These are phyloP conservation scores for Myotis myotis DNA, from an alignment of 2,797 vertebrate species.

Conservation along the genomic window DNA sequence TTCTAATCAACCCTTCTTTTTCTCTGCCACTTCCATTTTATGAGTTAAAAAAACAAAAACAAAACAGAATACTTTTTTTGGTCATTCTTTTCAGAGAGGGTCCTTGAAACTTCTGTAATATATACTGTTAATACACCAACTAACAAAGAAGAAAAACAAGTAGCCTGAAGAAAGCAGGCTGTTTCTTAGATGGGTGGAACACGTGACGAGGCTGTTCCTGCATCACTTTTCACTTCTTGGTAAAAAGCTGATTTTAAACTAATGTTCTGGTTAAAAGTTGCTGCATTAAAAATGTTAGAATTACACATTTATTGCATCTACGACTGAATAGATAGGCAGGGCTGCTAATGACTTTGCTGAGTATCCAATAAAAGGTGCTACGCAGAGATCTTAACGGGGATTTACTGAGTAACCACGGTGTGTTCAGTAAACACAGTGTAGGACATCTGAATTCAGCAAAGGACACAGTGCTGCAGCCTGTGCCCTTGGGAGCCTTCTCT, in stretches of 20 bases:
- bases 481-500: constrained; percentile 63
- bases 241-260: constrained; percentile 31
- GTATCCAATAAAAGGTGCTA: neutral
- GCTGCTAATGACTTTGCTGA: neutral
- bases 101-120: constrained; percentile 32
- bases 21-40: neutral
- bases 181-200: neutral
- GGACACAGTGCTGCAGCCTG: constrained; percentile 14
- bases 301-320: neutral
- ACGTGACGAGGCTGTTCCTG: neutral
- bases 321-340: neutral
- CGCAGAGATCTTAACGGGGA: neutral
- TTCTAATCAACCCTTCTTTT: neutral
- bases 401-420: constrained; percentile 6
- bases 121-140: constrained; percentile 16
- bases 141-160: neutral
- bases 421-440: neutral
- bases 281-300: neutral
- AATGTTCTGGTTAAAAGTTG: neutral
- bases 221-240: neutral
- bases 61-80: neutral
- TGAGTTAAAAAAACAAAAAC: neutral
- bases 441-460: constrained; percentile 61
- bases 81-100: neutral
- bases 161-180: neutral